Evolutionary conservation across 2,888 invertebrate genomes (phyloP).

Genomic region (Agonopterix arenella): DNA sequence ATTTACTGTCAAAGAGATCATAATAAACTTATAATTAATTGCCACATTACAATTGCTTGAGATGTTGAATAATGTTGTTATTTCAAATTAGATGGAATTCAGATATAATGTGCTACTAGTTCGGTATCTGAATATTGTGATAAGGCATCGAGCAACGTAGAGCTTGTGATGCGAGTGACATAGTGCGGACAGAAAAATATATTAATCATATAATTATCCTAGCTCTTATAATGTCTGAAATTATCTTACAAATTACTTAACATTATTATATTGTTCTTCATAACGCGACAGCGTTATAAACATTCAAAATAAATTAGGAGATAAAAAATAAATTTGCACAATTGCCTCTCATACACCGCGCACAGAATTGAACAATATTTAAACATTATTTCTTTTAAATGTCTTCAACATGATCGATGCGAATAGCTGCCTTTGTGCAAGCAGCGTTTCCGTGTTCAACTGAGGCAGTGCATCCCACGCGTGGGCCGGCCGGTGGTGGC

Average conservation of each 20-base stretch:
- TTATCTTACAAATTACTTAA: constrained; percentile 72
- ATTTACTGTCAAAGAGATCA: constrained; percentile 72
- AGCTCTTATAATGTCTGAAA: constrained; percentile 50
- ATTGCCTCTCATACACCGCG: constrained; percentile 30
- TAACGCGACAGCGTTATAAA: constrained; percentile 4
- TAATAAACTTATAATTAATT: constrained; percentile 71
- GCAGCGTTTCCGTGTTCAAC: constrained; percentile 19
- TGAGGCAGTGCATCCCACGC: constrained; percentile 17
- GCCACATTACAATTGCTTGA: constrained; percentile 56
- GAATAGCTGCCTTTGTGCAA: constrained; percentile 24
- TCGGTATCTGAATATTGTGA: constrained; percentile 3
- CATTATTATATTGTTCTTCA: constrained; percentile 55
- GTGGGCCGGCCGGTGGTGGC: constrained; percentile 16
- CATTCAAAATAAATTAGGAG: constrained; percentile 63
- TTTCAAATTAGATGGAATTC: no score
- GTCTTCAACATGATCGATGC: background rate
- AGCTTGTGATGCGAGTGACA: constrained; percentile 52
- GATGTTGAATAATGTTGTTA: constrained; percentile 4
- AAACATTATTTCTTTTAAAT: constrained; percentile 6
- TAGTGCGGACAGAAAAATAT: constrained; percentile 37
- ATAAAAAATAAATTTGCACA: constrained; percentile 60
- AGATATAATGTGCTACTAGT: no score
- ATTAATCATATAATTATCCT: constrained; percentile 51
- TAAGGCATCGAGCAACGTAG: constrained; percentile 26
- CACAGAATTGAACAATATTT: constrained; percentile 29